These are phyloP conservation scores for Dichetophora obliterata DNA, from an alignment of 2,888 invertebrate species.

Conservation along the genomic window DNA sequence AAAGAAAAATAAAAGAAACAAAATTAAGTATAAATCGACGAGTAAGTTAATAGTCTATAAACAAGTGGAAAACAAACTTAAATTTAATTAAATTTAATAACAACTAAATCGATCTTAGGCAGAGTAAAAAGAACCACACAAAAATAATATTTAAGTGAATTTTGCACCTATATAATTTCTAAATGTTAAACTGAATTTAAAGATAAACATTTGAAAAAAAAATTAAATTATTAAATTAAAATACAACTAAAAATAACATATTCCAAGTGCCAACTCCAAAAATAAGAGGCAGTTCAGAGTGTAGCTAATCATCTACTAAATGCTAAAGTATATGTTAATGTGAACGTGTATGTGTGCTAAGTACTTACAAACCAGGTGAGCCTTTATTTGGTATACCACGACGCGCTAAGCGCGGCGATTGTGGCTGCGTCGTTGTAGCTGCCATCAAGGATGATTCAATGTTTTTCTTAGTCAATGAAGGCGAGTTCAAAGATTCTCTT, in stretches of 20 bases:
- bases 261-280: no score
- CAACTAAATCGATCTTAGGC: not conserved
- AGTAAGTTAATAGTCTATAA: not conserved
- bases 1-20: constrained; percentile 32
- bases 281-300: no score
- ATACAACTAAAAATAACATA: not conserved
- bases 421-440: constrained; percentile 50
- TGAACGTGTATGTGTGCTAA: not conserved
- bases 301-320: no score
- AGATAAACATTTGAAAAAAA: not conserved
- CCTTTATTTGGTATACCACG: constrained; percentile 57
- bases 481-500: constrained; percentile 58
- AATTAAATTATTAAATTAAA: not conserved
- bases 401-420: constrained; percentile 58
- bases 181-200: not conserved
- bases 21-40: not conserved
- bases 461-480: constrained; percentile 55
- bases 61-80: not conserved
- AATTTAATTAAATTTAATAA: not conserved
- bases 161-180: no score
- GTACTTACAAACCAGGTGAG: constrained; percentile 62
- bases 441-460: constrained; percentile 44
- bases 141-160: not conserved
- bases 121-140: not conserved
- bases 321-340: not conserved